These are phyloP conservation scores for Pterostichus niger DNA, from an alignment of 2,888 invertebrate species.

Conservation along the genomic window DNA sequence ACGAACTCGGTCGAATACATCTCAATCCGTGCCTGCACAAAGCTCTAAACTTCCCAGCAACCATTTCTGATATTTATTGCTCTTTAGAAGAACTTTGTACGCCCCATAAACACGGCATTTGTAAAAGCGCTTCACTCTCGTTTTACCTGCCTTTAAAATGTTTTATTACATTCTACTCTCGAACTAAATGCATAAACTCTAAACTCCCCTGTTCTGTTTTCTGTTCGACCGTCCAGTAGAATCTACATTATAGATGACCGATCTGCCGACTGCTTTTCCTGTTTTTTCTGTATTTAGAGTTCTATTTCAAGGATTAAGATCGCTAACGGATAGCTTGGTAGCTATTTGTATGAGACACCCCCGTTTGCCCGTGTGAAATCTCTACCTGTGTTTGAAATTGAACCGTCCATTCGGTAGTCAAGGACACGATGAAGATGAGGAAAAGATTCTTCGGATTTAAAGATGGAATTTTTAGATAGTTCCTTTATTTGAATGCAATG, in stretches of 20 bases:
- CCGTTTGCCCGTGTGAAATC: conserved; percentile 64
- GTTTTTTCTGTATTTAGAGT: conserved; percentile 36
- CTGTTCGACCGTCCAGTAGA: conserved; percentile 12
- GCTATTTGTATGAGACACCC: conserved; percentile 40
- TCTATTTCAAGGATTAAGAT: conserved; percentile 63
- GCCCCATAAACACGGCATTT: conserved; percentile 64
- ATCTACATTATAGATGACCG: conserved; percentile 23
- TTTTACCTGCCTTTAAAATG: conserved; percentile 61
- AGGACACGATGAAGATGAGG: conserved; percentile 32
- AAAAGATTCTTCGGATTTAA: neutral
- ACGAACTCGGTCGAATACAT: neutral
- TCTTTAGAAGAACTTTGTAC: conserved; percentile 63
- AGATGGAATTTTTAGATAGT: conserved; percentile 38
- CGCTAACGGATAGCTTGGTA: conserved; percentile 22
- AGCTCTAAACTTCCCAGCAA: conserved; percentile 16
- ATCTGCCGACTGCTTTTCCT: conserved; percentile 27
- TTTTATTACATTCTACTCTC: conserved; percentile 56
- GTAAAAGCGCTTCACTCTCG: conserved; percentile 51
- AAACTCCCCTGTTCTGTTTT: conserved; percentile 28
- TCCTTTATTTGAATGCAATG: conserved; percentile 46
- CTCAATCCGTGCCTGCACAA: conserved; percentile 13
- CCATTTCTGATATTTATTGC: conserved; percentile 63
- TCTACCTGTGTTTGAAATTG: conserved; percentile 58
- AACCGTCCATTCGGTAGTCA: conserved; percentile 57
- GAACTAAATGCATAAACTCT: conserved; percentile 55